Evolutionary conservation across 2,113 vertebrate genomes (phyloP).

Genomic region (Hyaena hyaena): DNA sequence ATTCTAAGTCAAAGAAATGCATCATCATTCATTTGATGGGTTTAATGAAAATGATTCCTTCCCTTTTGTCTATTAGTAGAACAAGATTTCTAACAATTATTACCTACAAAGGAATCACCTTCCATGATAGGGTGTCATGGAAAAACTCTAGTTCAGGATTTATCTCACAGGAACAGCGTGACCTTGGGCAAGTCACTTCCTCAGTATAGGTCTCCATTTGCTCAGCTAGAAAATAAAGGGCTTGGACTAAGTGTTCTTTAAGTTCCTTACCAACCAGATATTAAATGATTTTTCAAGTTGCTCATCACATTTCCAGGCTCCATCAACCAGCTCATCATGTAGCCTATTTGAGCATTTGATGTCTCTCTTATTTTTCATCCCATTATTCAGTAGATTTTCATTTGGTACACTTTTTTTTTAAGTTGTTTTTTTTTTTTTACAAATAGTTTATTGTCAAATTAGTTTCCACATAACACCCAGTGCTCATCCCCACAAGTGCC

Average conservation of each 20-base stretch:
- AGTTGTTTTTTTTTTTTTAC: no score
- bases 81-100: not conserved
- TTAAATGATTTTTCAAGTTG: slow-evolving; percentile 65
- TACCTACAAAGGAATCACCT: not conserved
- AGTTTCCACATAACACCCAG: no score
- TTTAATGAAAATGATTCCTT: not conserved
- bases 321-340: slow-evolving; percentile 52
- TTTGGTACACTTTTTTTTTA: not conserved
- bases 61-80: not conserved
- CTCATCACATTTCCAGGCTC: slow-evolving; percentile 63
- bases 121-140: not conserved
- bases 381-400: slow-evolving; percentile 47
- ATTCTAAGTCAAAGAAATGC: not conserved
- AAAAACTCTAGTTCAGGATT: not conserved
- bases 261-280: slow-evolving; percentile 9
- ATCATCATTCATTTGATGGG: not conserved
- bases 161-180: not conserved
- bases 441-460: no score
- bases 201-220: not conserved
- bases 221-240: not conserved
- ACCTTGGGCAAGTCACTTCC: not conserved
- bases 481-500: no score
- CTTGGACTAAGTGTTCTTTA: slow-evolving; percentile 35
- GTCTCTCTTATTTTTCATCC: not conserved
- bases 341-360: slow-evolving; percentile 15